A percentile compares a stretch with the other conserved stretches of the same genome.
Evolutionary conservation across 2,113 vertebrate species (phyloP).

Genomic region (Bostrychus sinensis): DNA sequence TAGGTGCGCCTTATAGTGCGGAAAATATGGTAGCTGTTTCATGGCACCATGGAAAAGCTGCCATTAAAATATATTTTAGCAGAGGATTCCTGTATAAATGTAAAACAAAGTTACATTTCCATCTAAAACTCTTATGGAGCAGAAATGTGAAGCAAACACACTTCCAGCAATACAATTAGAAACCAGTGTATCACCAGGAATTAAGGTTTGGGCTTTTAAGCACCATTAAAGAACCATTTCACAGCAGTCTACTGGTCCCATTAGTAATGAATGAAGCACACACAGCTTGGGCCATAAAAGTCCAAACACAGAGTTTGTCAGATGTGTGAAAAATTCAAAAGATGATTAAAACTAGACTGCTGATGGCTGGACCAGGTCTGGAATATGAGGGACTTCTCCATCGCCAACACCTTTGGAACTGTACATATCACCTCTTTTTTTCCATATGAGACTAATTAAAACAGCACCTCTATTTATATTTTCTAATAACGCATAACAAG

Average conservation of each 20-base stretch:
- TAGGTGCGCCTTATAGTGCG: no score
- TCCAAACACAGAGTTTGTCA: background rate
- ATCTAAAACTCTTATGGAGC: no score
- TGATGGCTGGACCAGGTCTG: background rate
- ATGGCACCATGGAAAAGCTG: no score
- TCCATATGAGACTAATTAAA: background rate
- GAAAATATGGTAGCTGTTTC: no score
- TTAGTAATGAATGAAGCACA: background rate
- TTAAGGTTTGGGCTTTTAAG: constrained; percentile 42
- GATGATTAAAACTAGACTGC: constrained; percentile 3
- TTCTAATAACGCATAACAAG: background rate
- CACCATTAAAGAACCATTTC: constrained; percentile 30
- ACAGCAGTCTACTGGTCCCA: constrained; percentile 27
- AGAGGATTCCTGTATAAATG: constrained; percentile 13
- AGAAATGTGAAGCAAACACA: constrained; percentile 40
- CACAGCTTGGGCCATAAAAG: background rate
- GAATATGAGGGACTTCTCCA: background rate
- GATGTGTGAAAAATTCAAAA: background rate
- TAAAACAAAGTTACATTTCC: no score
- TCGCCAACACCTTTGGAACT: background rate
- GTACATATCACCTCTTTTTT: background rate
- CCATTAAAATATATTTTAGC: no score
- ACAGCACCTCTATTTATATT: background rate
- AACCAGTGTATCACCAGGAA: constrained; percentile 30
- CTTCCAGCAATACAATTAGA: constrained; percentile 32